Percentiles rank a stretch among this genome's conserved stretches.
These are phyloP conservation scores for Neodiprion virginianus DNA, from an alignment of 1,140 invertebrate genomes.

Conservation along the genomic window DNA sequence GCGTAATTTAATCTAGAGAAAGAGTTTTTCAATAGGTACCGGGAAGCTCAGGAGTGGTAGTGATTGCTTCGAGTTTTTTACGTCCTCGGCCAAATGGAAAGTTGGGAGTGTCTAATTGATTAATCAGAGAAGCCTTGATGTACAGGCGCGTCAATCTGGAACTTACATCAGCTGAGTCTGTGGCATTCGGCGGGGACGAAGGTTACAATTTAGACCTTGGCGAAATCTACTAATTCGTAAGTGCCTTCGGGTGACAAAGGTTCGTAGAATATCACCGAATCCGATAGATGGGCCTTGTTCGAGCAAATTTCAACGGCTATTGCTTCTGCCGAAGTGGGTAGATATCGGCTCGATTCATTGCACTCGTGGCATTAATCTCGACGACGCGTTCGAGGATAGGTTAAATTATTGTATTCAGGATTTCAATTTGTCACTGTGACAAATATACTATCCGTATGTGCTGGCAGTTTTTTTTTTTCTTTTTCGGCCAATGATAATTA, in stretches of 20 bases:
- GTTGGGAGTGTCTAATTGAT: background rate
- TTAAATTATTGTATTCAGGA: no score
- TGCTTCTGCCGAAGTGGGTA: no score
- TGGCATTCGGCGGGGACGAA: background rate
- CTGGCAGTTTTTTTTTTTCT: no score
- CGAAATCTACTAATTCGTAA: background rate
- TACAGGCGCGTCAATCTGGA: background rate
- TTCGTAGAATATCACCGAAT: slow-evolving; percentile 2
- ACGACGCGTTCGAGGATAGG: no score
- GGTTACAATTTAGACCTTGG: background rate
- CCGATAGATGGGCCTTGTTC: background rate
- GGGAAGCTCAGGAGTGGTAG: no score
- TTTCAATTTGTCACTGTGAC: no score
- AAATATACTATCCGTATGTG: no score
- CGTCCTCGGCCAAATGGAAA: no score
- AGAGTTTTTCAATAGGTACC: background rate
- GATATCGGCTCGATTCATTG: no score
- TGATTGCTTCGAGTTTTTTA: no score
- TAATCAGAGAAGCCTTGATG: background rate
- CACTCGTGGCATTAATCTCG: background rate
- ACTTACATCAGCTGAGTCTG: background rate
- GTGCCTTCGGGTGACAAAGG: background rate
- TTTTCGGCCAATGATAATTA: no score
- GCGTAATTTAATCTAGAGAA: background rate
- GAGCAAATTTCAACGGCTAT: no score